Conservation (phyloP, 92 coral and sea anemone genomes). For the Isaurus tuberculatus region DNA sequence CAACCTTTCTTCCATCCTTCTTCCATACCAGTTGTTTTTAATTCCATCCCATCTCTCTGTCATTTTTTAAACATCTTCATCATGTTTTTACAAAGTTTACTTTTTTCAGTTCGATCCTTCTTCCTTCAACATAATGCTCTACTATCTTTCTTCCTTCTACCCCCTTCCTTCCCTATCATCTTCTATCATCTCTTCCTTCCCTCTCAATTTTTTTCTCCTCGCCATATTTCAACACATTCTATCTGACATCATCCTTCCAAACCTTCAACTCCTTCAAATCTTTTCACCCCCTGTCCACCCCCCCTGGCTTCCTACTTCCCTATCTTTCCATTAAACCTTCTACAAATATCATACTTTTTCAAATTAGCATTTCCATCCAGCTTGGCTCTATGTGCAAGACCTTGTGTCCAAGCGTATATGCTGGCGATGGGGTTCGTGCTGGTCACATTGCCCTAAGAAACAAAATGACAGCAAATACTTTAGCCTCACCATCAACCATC, state of each 20-base stretch:
- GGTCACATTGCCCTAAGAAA: constrained; percentile 84
- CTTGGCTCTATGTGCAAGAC: constrained; percentile 93
- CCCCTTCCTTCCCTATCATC: too few relatives aligned
- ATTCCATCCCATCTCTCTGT: too few relatives aligned
- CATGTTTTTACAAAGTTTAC: too few relatives aligned
- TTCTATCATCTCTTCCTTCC: too few relatives aligned
- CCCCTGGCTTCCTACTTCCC: background rate
- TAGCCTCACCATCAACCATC: background rate
- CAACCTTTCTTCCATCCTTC: background rate
- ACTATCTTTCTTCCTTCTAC: too few relatives aligned
- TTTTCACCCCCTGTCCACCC: background rate
- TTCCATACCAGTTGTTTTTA: background rate
- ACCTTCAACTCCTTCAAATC: background rate
- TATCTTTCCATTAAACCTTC: background rate
- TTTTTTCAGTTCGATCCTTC: background rate
- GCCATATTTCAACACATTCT: too few relatives aligned
- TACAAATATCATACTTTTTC: constrained; percentile 67
- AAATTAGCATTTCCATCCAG: constrained; percentile 90
- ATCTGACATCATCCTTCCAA: too few relatives aligned
- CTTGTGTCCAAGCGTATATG: constrained; percentile 98
- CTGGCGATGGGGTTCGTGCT: constrained; percentile 98
- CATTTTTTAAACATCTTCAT: too few relatives aligned
- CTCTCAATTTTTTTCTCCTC: too few relatives aligned
- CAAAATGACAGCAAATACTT: background rate
- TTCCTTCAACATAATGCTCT: background rate